Conservation (phyloP, 1,140 invertebrate genomes). For the Drosophila yakuba region DNA sequence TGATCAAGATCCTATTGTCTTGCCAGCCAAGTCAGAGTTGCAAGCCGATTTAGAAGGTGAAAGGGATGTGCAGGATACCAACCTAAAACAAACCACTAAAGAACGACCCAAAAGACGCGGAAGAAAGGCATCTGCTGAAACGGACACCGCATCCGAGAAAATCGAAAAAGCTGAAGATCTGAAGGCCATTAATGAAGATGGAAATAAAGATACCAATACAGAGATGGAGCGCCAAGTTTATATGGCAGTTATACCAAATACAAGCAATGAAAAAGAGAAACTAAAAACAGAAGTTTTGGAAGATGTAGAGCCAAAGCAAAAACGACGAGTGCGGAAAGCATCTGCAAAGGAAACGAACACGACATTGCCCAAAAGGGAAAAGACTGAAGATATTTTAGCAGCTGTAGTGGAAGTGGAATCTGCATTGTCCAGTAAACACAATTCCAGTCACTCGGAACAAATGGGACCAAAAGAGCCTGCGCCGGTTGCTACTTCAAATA, state of each 20-base stretch:
- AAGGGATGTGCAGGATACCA: background rate
- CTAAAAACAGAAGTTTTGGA: background rate
- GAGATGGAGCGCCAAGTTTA: no score
- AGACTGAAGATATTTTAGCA: background rate
- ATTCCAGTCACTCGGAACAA: background rate
- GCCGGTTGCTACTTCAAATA: background rate
- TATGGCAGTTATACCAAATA: background rate
- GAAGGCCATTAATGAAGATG: background rate
- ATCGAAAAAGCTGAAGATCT: background rate
- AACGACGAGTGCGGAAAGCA: slow-evolving; percentile 25
- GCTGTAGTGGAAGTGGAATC: background rate
- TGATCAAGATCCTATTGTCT: background rate
- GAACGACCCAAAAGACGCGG: slow-evolving; percentile 32
- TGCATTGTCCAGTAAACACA: background rate
- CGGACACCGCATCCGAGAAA: background rate
- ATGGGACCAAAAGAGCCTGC: background rate
- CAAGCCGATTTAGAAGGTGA: no score
- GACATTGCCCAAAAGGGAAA: background rate
- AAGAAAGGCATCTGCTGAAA: slow-evolving; percentile 14
- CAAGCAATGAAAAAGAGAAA: background rate
- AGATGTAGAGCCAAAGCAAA: slow-evolving; percentile 20
- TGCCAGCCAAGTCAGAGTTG: background rate
- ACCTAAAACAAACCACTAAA: background rate
- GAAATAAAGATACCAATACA: background rate
- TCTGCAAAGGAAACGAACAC: slow-evolving; percentile 13